Evolutionary conservation across 2,888 invertebrate species (phyloP), one percentile per base, ranked within the genome.

Genomic region (Lasiommata megera): DNA sequence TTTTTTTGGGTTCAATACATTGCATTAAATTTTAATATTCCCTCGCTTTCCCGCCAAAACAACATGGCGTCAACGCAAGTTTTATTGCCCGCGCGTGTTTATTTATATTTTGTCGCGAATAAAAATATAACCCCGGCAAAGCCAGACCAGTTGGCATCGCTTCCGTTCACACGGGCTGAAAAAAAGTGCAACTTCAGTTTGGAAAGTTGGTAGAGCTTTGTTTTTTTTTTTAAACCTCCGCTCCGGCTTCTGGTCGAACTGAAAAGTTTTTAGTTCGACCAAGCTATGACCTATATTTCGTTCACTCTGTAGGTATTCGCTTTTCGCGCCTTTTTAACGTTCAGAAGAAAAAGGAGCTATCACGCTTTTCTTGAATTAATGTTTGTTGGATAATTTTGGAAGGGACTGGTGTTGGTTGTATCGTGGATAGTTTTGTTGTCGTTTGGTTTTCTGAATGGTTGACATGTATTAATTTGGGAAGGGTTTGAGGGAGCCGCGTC

Each of bases 131-230:
- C 8, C 28, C 18, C 41, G 16, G 23, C 41, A 9, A 9, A 8
- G 12, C 46, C 47, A 31, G 44, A 36, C 31, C 56, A 56, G 51
- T 56, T 51, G 54, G 58, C 54, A 54, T 46, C 53, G 14, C 54
- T 58, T 58, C 58, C 58, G 54, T 44, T 58, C 54, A 36, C 48
- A 48, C 37, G 48, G 48, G n/a, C n/a, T n/a, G n/a, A 9, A 8
- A 12, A 36, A 37, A 37, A 48, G 36, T 37, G 9, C 23, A 37
- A 14, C 37, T 23, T 9, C 17, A 23, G 17, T 36, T 23, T 48
- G 14, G 17, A 48, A 17, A 23, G 48, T 48, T 48, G 36, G 16
- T 31, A 11, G 16, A 16, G 8, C 8, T n/a, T 29, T 16, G 29
- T 44, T 44, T 44, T 46, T 31, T 14, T n/a, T n/a, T 12, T 44